Percentiles rank a stretch among this genome's conserved stretches.
phyloP scores from a whole-genome alignment of 2,888 invertebrate species.

The Tetranychus truncatus region DNA sequence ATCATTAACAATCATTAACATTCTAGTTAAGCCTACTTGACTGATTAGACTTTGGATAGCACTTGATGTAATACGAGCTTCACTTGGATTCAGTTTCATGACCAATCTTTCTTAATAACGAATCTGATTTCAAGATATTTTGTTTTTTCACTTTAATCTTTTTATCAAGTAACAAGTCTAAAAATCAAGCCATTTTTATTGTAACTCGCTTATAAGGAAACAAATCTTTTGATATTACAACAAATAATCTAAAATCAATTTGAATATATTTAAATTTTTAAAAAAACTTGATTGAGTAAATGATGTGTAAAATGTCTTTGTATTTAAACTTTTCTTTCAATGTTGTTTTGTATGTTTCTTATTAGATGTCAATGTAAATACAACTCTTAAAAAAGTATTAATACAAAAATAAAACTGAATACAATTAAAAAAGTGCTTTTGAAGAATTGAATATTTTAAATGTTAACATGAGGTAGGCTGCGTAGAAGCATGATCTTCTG shows the following conservation, averaged over 20 bases:
- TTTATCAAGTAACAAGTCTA: not conserved
- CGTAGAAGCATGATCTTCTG: no score
- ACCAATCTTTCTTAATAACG: no score
- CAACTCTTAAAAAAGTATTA: not conserved
- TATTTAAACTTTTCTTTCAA: not conserved
- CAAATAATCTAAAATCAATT: not conserved
- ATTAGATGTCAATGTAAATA: not conserved
- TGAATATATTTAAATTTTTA: not conserved
- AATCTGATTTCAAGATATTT: not conserved
- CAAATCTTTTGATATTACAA: not conserved
- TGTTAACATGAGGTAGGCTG: no score
- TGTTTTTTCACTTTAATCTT: not conserved
- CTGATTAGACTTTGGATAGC: not conserved
- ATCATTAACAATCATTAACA: not conserved
- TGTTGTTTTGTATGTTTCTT: constrained; percentile 1
- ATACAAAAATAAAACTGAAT: not conserved
- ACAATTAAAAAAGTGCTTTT: not conserved
- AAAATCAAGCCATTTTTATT: not conserved
- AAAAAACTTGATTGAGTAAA: not conserved
- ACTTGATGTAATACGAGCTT: not conserved
- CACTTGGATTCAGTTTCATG: not conserved
- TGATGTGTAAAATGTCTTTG: not conserved
- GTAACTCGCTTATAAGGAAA: not conserved
- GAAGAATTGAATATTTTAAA: no score
- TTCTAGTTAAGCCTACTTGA: not conserved